phyloP scores from a whole-genome alignment of 2,888 invertebrate genomes.

The Emmelina monodactyla region DNA sequence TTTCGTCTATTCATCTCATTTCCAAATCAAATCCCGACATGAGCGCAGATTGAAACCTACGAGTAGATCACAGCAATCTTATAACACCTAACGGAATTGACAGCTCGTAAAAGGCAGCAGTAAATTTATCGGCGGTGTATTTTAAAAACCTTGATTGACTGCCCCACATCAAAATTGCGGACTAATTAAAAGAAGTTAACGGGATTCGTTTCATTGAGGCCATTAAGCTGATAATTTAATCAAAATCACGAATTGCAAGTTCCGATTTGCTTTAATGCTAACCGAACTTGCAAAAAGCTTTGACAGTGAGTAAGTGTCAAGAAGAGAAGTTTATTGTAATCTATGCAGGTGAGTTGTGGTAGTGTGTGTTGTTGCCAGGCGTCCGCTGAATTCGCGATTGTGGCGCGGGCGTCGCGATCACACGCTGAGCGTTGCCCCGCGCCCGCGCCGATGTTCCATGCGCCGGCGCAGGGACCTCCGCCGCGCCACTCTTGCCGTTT shows the following conservation, averaged over 20 bases:
- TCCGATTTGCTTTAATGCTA: no score
- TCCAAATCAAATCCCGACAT: no score
- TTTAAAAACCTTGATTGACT: background rate
- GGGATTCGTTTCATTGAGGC: background rate
- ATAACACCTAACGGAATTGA: background rate
- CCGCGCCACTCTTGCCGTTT: constrained; percentile 25
- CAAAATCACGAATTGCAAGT: background rate
- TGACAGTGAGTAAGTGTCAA: background rate
- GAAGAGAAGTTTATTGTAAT: background rate
- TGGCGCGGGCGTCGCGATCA: constrained; percentile 50
- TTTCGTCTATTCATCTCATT: constrained; percentile 48
- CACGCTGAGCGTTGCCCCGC: constrained; percentile 61
- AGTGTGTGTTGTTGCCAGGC: constrained; percentile 52
- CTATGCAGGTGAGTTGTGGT: constrained; percentile 18
- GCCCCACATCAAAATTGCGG: background rate
- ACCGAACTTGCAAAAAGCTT: no score
- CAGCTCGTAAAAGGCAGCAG: background rate
- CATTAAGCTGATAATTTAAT: constrained; percentile 1
- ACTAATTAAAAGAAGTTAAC: background rate
- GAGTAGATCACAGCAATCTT: no score
- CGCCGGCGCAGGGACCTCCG: constrained; percentile 17
- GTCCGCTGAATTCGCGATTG: constrained; percentile 58
- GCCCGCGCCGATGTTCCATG: constrained; percentile 4
- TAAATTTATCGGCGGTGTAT: no score
- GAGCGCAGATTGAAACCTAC: no score